Evolutionary conservation across 64 coral and sea anemone genomes (phyloP).

Genomic region (Hydrozoanthus tunicans): DNA sequence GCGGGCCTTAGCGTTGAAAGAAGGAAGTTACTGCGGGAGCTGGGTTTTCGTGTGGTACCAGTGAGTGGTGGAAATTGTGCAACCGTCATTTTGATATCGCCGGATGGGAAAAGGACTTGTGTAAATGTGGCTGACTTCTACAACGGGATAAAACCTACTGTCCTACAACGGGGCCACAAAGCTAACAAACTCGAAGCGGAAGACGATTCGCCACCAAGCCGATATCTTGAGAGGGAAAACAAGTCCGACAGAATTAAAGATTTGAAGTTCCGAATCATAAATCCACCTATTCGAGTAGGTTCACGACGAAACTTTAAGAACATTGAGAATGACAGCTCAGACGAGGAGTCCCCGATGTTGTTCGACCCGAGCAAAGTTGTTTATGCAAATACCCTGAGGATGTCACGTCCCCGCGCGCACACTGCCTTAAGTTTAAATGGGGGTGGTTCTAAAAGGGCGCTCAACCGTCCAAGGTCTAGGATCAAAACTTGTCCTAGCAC

Average conservation of each 20-base stretch:
- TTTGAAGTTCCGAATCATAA: slow-evolving; percentile 65
- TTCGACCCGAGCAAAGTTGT: slow-evolving; percentile 12
- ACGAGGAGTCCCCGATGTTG: slow-evolving; percentile 34
- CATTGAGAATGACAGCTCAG: slow-evolving; percentile 53
- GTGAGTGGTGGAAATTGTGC: not conserved
- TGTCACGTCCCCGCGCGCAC: not conserved
- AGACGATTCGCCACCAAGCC: no score
- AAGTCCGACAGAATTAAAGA: slow-evolving; percentile 28
- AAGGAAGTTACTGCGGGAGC: slow-evolving; percentile 70
- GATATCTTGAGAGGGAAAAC: not conserved
- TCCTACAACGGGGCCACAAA: slow-evolving; percentile 13
- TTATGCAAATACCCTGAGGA: not conserved
- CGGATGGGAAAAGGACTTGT: slow-evolving; percentile 57
- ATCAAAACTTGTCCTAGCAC: slow-evolving; percentile 43
- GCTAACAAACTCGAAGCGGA: not conserved
- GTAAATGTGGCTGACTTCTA: slow-evolving; percentile 68
- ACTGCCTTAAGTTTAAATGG: not conserved
- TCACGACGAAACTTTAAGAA: slow-evolving; percentile 82
- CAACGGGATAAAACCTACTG: not conserved
- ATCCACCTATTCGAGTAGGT: slow-evolving; percentile 62
- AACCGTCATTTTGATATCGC: slow-evolving; percentile 42
- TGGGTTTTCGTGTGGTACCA: slow-evolving; percentile 72
- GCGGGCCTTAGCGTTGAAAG: slow-evolving; percentile 76
- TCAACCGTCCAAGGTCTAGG: not conserved
- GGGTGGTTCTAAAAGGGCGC: not conserved